A percentile compares a stretch with the other conserved stretches of the same genome.
Evolutionary conservation across 2,113 vertebrate species (phyloP).

Genomic region (Neotragus pygmaeus): DNA sequence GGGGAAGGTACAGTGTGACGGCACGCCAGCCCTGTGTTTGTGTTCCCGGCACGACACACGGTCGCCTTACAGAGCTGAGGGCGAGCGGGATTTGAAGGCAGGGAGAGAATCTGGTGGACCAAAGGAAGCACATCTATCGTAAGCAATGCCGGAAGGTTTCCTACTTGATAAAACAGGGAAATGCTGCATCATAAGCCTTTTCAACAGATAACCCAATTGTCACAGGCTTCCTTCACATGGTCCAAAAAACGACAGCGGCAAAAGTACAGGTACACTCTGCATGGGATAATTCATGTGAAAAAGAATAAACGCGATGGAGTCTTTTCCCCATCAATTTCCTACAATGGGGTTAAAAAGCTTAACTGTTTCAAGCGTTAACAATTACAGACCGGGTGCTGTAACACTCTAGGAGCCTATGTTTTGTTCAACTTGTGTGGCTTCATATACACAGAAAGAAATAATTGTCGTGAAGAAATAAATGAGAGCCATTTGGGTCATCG

Average conservation of each 20-base stretch:
- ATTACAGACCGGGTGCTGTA: neutral
- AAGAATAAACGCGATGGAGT: neutral
- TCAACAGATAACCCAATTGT: neutral
- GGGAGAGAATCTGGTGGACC: neutral
- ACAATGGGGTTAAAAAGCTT: neutral
- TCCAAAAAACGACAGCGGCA: neutral
- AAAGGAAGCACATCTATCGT: neutral
- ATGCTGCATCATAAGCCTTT: neutral
- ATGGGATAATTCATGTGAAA: neutral
- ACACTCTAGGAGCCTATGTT: neutral
- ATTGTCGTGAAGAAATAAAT: neutral
- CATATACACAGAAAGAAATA: neutral
- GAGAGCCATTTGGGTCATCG: neutral
- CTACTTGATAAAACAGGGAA: neutral
- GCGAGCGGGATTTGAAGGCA: neutral
- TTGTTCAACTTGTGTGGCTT: neutral
- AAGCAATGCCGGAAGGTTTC: neutral
- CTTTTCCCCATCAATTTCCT: neutral
- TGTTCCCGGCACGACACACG: neutral
- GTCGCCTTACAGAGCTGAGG: neutral
- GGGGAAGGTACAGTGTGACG: accelerated
- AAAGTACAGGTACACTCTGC: neutral
- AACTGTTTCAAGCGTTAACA: neutral
- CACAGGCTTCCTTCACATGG: neutral
- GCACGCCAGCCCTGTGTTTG: accelerated